These are phyloP conservation scores for Notamacropus eugenii DNA, from an alignment of 2,797 vertebrate species.

Conservation along the genomic window DNA sequence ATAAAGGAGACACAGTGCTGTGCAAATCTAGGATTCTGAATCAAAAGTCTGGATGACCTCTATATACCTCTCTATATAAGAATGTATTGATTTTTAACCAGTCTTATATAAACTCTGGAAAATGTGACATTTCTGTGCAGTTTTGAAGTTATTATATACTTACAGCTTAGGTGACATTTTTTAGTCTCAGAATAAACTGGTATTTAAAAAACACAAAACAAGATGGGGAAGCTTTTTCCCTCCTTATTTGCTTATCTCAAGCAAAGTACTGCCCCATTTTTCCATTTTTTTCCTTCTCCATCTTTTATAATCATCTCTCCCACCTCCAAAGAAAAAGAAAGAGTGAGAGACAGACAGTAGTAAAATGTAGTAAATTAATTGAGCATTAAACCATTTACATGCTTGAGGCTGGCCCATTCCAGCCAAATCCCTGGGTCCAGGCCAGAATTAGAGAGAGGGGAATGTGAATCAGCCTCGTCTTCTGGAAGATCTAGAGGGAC, in stretches of 20 bases:
- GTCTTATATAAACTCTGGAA: neutral
- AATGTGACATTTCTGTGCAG: neutral
- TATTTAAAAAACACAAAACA: constrained; percentile 42
- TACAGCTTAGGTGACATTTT: constrained; percentile 7
- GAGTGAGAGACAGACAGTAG: neutral
- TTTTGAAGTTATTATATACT: constrained; percentile 8
- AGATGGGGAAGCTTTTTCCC: constrained; percentile 53
- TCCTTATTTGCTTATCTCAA: constrained; percentile 43
- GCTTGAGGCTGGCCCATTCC: neutral
- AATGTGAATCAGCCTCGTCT: neutral
- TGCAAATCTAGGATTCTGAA: constrained; percentile 35
- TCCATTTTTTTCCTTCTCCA: neutral
- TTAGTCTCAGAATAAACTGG: constrained; percentile 47
- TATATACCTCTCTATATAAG: neutral
- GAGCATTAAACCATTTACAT: neutral
- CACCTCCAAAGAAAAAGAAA: neutral
- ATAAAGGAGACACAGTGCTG: constrained; percentile 31
- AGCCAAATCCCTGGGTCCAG: neutral
- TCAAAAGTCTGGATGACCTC: constrained; percentile 18
- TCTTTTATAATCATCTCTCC: neutral
- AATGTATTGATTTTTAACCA: neutral
- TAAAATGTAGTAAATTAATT: neutral
- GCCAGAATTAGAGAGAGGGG: neutral
- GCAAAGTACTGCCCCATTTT: constrained; percentile 22
- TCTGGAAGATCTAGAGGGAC: neutral